Base-by-base conservation (phyloP, 37 sponge, comb jelly and placozoan genomes). In the Ephydatia muelleri region DNA sequence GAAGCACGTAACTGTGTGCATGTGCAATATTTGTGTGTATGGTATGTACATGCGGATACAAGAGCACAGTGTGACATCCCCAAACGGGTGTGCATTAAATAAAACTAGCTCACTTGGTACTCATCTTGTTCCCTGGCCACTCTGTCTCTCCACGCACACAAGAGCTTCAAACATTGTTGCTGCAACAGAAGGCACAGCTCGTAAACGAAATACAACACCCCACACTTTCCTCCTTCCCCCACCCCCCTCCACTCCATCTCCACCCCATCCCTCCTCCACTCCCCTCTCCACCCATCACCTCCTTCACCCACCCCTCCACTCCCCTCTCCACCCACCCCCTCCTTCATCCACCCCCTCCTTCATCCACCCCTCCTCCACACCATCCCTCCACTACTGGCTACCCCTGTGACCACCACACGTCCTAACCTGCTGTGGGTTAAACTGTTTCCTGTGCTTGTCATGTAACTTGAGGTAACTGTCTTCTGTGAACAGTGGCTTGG, bases 121-220 rank as follows among this genome's bases (percentile, higher is more conserved):
- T 98, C 99, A 78, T 98, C 99, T 65, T 98, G 91, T 25, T 84
- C 81, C 29, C 99, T 82, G 32, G 99, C 99, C 8, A 88, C 66
- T 3, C 77, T 70, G 77, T 94, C 93, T 37, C 99, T 80, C 99
- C 99, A 98, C 2, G 64, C 27, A 72, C 83, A 96, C 27, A 98
- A 32, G 72, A 86, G 68, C 81, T 75, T 79, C 65, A 89, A 69
- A 48, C 86, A 88, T 40, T 91, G 83, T 38, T 88, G 57, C 92
- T 93, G 86, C n/a, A 67, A 19, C 25, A 68, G 37, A 25, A n/a
- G n/a, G n/a, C n/a, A n/a, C n/a, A n/a, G n/a, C n/a, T n/a, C n/a
- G n/a, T n/a, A n/a, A n/a, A n/a, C n/a, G n/a, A n/a, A n/a, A n/a
- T 21, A 81, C 30, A 30, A 74, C 30, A 22, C 30, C 3, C 76